Base-by-base conservation (phyloP, 2,797 vertebrate genomes). In the Schizopygopsis pylzovi region DNA sequence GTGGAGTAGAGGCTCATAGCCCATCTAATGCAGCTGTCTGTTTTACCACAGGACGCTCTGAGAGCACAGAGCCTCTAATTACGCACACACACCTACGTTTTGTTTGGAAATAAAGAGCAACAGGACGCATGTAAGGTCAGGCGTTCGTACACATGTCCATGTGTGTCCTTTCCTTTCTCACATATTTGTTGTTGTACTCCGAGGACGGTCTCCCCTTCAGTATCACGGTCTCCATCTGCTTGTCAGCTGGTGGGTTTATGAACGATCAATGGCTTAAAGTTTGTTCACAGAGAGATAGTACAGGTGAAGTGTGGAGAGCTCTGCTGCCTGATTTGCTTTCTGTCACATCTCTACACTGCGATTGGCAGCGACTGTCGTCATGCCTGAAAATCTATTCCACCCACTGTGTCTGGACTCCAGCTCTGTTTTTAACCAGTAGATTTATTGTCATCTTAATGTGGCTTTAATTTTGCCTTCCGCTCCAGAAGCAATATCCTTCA, bases 371-470 rank as follows among this genome's bases (percentile, higher is more conserved):
- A 90, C 91, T 91, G 41, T 91, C 90, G 90, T 89, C 5, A 10
- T 93, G 93, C 91, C 93, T 93, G 89, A 87, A 94, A 94, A 95
- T 94, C 92, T 87, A 95, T 94, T 92, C 88, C 90, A 89, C 79
- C 93, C 92, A 94, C 92, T 91, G 90, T 83, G 71, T 83, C 88
- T 71, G 88, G 88, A 89, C 92, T 90, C 90, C 90, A 87, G 90
- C 91, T 91, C 89, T 91, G 90, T 88, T 84, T 87, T 79, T 75
- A 73, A 76, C 15, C 82, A 65, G 87, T 83, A 92, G 92, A 95
- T 95, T 94, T 94, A 94, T 92, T 90, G 90, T 92, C 87, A 92
- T 92, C 90, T 91, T 93, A 92, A 94, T 94, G 93, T 93, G 90
- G 92, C 93, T 95, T 93, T 68, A 88, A 87, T 91, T 91, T 89